These are phyloP conservation scores for Perithous albicinctus DNA, from an alignment of 2,888 invertebrate genomes.

Conservation along the genomic window DNA sequence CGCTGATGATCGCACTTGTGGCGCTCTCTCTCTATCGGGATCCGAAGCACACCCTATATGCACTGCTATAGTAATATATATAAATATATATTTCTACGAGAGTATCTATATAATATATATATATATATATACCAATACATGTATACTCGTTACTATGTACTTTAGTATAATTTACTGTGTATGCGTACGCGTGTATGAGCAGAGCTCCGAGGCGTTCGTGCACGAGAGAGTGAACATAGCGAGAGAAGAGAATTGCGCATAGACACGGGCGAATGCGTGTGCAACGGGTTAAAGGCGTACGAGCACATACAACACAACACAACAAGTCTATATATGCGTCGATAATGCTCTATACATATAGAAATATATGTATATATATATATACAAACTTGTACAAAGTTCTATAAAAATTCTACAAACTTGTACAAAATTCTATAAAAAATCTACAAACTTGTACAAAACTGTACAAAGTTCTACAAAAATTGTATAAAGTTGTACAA, in stretches of 20 bases:
- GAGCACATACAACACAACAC: conserved; percentile 33
- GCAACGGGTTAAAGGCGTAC: conserved; percentile 64
- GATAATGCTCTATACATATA: conserved; percentile 34
- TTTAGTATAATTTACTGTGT: conserved; percentile 43
- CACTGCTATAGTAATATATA: no score
- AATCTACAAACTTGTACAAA: no score
- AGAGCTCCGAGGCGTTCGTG: conserved; percentile 64
- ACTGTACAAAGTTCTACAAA: no score
- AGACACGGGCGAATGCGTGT: conserved; percentile 65
- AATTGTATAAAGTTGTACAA: no score
- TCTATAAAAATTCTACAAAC: no score
- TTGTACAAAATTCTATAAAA: no score
- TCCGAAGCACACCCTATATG: no score
- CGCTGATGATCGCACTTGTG: conserved; percentile 63
- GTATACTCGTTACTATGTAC: conserved; percentile 30
- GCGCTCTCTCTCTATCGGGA: no score
- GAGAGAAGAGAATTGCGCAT: conserved; percentile 62
- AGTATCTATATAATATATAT: background rate
- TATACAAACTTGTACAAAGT: no score
- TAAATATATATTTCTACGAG: background rate
- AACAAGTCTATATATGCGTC: conserved; percentile 16
- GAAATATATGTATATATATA: conserved; percentile 3
- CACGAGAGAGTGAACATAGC: conserved; percentile 66
- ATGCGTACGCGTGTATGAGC: conserved; percentile 51
- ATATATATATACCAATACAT: conserved; percentile 2